These are phyloP conservation scores for Polyploca ridens DNA, from an alignment of 2,888 invertebrate genomes.

Conservation along the genomic window DNA sequence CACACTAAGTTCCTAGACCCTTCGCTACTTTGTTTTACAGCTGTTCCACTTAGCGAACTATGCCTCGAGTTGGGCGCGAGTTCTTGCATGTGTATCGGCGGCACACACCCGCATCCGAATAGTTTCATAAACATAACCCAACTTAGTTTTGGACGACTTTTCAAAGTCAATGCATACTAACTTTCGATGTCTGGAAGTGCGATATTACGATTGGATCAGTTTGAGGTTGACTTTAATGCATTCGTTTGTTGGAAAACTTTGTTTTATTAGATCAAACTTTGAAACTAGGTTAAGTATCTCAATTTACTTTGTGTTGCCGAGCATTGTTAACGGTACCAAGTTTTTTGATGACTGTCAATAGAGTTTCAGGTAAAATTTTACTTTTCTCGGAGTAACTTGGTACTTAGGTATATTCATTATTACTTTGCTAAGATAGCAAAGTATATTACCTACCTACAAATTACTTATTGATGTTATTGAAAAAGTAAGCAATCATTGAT, in stretches of 20 bases:
- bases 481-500: too few species aligned
- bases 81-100: constrained; percentile 83
- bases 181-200: constrained; percentile 82
- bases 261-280: constrained; percentile 79
- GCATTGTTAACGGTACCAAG: not conserved
- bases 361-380: not conserved
- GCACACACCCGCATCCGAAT: constrained; percentile 82
- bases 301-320: constrained; percentile 54
- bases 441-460: not conserved
- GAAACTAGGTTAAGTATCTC: constrained; percentile 72
- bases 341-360: not conserved
- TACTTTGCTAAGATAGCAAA: too few species aligned
- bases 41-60: constrained; percentile 84
- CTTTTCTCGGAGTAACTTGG: not conserved
- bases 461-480: too few species aligned
- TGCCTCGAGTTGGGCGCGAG: constrained; percentile 83
- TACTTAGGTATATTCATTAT: not conserved
- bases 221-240: constrained; percentile 81
- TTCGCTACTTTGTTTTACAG: constrained; percentile 84
- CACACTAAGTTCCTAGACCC: constrained; percentile 84
- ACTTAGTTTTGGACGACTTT: constrained; percentile 85
- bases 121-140: constrained; percentile 85
- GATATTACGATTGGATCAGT: constrained; percentile 84
- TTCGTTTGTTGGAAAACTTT: constrained; percentile 81
- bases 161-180: constrained; percentile 85